A percentile compares a stretch with the other conserved stretches of the same genome.
phyloP scores from a whole-genome alignment of 2,888 invertebrate genomes.

The Melinaea marsaeus region DNA sequence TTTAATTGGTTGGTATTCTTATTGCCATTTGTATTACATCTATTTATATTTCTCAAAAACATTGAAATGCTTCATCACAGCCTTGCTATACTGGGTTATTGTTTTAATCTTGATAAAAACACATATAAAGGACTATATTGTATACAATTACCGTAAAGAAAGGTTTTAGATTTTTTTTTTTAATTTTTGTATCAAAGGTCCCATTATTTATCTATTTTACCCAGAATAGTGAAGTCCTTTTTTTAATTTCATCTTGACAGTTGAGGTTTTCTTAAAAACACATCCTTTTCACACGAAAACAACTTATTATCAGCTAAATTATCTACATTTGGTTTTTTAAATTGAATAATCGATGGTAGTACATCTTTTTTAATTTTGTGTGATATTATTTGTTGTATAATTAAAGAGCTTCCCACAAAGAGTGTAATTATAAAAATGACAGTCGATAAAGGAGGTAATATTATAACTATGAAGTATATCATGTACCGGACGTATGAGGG shows the following conservation, averaged over 20 bases:
- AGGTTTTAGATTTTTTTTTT: too few relatives aligned
- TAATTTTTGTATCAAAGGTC: too few relatives aligned
- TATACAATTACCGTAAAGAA: too few relatives aligned
- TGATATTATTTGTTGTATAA: slow-evolving; percentile 50
- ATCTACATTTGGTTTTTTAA: slow-evolving; percentile 54
- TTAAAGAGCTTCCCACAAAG: slow-evolving; percentile 51
- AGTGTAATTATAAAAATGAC: slow-evolving; percentile 43
- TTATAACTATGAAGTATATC: slow-evolving; percentile 70
- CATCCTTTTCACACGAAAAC: slow-evolving; percentile 56
- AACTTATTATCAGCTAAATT: slow-evolving; percentile 54
- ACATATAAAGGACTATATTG: too few relatives aligned
- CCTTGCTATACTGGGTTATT: slow-evolving; percentile 5
- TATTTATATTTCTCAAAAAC: background rate
- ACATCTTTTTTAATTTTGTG: slow-evolving; percentile 42
- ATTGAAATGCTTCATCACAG: slow-evolving; percentile 21
- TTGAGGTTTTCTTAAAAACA: slow-evolving; percentile 45
- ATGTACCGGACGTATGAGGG: slow-evolving; percentile 68
- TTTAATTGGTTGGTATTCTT: too few relatives aligned
- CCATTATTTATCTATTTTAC: too few relatives aligned
- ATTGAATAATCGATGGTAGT: slow-evolving; percentile 47
- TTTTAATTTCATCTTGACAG: slow-evolving; percentile 15
- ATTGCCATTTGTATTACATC: too few relatives aligned
- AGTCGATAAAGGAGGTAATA: slow-evolving; percentile 71
- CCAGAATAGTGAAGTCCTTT: too few relatives aligned
- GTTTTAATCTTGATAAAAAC: too few relatives aligned